phyloP scores from a whole-genome alignment of 2,888 invertebrate species.

The Trachelus troglodyta region DNA sequence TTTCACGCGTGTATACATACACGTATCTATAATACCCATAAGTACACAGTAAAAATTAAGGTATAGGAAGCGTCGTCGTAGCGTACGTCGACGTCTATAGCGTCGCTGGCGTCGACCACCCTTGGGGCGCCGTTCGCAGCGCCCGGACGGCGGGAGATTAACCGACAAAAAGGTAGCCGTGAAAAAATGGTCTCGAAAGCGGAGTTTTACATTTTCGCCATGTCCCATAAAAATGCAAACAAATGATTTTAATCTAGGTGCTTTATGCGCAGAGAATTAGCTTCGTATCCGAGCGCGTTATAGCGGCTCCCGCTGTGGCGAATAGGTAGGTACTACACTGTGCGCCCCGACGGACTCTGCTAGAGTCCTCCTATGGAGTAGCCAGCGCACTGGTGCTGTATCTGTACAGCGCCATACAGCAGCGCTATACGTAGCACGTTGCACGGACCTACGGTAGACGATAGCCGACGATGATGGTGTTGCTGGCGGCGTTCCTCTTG shows the following conservation, averaged over 20 bases:
- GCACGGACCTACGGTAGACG: not conserved
- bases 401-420: not conserved
- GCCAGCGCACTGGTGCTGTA: not conserved
- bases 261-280: constrained; percentile 35
- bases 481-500: not conserved
- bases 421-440: not conserved
- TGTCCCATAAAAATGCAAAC: constrained; percentile 38
- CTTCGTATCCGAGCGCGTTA: constrained; percentile 25
- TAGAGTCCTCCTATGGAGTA: not conserved
- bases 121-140: not conserved
- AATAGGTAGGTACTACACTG: constrained; percentile 5
- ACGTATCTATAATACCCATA: not conserved
- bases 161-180: not conserved
- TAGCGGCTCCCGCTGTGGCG: constrained; percentile 14
- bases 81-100: not conserved
- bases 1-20: no score
- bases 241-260: constrained; percentile 41
- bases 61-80: not conserved
- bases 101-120: not conserved
- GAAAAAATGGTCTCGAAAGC: constrained; percentile 3
- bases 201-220: constrained; percentile 31
- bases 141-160: constrained; percentile 6
- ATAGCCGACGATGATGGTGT: not conserved
- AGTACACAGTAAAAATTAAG: not conserved
- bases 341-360: not conserved